phyloP scores from a whole-genome alignment of 2,113 vertebrate genomes.

The Ceratotherium simum region DNA sequence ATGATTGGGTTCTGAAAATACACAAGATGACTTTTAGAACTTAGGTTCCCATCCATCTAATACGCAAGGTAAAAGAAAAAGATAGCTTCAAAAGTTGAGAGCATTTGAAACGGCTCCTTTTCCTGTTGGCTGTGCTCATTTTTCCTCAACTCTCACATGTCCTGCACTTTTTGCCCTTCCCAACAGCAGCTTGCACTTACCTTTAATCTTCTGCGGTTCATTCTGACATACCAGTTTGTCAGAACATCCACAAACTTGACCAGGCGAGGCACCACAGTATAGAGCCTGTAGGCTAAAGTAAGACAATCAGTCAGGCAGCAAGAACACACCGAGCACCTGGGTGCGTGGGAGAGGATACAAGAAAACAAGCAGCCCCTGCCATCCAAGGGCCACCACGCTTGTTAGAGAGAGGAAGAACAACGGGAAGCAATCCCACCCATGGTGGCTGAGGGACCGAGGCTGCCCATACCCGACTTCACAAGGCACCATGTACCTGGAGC shows the following conservation, averaged over 20 bases:
- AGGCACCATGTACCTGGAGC: background rate
- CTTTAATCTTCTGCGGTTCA: constrained; percentile 97
- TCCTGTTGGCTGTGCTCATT: background rate
- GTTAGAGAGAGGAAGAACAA: background rate
- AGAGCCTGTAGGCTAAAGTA: constrained; percentile 93
- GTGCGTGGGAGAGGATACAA: background rate
- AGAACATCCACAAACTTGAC: constrained; percentile 98
- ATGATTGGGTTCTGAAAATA: background rate
- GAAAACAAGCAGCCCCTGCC: background rate
- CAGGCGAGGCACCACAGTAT: constrained; percentile 96
- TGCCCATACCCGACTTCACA: background rate
- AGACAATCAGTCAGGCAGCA: background rate
- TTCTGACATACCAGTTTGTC: constrained; percentile 99
- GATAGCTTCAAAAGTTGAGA: background rate
- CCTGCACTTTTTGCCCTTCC: background rate
- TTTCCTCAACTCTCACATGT: background rate
- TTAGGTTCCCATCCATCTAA: background rate
- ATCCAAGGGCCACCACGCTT: background rate
- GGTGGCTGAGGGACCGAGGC: too few species aligned
- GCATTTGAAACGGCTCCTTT: background rate
- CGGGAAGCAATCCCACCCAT: background rate
- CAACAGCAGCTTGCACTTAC: constrained; percentile 82
- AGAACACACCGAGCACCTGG: background rate
- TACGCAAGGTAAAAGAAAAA: background rate
- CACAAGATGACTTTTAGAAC: background rate